Percentiles rank a stretch among this genome's conserved stretches.
phyloP scores from a whole-genome alignment of 2,113 vertebrate genomes.

The Catharus fuscescens region DNA sequence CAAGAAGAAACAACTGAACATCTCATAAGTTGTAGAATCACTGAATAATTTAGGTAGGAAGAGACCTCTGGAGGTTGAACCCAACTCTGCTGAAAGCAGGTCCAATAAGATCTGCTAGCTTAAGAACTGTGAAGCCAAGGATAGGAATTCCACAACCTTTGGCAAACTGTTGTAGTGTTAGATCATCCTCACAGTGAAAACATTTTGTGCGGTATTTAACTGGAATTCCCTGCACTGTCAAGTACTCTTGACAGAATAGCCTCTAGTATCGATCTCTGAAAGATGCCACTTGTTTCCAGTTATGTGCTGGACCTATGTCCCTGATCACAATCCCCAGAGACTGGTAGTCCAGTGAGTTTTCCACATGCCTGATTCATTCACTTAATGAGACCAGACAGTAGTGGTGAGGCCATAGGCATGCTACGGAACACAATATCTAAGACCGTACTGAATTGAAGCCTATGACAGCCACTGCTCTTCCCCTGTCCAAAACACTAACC shows the following conservation, averaged over 20 bases:
- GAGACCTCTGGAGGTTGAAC: neutral
- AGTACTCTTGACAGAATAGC: neutral
- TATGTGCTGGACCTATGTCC: neutral
- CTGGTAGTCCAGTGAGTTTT: neutral
- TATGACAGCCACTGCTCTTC: neutral
- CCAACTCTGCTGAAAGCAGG: neutral
- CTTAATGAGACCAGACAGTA: neutral
- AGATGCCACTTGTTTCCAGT: neutral
- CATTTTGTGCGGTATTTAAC: neutral
- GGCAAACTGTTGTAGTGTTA: neutral
- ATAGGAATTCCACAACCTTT: neutral
- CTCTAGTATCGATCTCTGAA: neutral
- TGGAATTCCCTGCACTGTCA: neutral
- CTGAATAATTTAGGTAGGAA: neutral
- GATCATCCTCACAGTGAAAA: neutral
- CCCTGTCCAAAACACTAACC: neutral
- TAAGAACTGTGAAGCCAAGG: neutral
- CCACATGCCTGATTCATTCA: neutral
- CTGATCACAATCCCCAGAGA: neutral
- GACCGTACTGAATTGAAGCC: neutral
- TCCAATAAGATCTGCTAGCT: neutral
- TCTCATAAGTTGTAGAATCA: neutral
- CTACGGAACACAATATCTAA: neutral
- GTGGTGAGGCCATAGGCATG: neutral
- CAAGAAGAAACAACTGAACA: neutral